Conservation (phyloP, 2,888 invertebrate genomes). For the Neria commutata region DNA sequence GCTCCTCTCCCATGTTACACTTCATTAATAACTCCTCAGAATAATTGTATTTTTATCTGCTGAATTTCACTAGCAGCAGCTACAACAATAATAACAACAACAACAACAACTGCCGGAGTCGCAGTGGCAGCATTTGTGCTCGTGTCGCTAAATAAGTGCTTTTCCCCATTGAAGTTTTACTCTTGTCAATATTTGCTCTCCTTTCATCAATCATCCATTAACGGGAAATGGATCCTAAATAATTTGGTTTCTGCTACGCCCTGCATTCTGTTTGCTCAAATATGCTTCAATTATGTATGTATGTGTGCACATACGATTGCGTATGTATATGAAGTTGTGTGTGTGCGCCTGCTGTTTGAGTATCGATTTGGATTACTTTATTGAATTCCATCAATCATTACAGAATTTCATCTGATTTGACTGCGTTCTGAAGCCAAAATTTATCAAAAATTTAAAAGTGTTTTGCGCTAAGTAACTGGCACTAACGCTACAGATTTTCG, state of each 20-base stretch:
- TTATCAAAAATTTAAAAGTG: too few relatives aligned
- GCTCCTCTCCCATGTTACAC: not conserved
- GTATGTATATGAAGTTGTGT: not conserved
- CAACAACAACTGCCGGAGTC: not conserved
- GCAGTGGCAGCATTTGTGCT: not conserved
- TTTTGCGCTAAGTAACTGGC: too few relatives aligned
- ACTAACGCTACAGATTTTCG: too few relatives aligned
- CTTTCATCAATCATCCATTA: constrained; percentile 12
- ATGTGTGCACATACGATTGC: not conserved
- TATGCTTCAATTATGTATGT: not conserved
- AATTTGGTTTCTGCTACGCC: not conserved
- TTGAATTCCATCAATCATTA: constrained; percentile 9
- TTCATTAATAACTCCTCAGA: constrained; percentile 1
- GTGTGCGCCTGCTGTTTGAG: too few relatives aligned
- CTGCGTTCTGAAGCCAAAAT: not conserved
- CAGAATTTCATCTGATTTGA: constrained; percentile 8
- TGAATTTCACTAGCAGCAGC: not conserved
- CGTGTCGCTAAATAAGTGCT: not conserved
- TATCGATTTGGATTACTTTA: not conserved
- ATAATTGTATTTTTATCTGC: not conserved
- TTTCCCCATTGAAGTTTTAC: not conserved
- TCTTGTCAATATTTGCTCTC: constrained; percentile 11
- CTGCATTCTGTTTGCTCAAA: too few relatives aligned
- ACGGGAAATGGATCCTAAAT: constrained; percentile 10
- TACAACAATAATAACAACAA: too few relatives aligned